phyloP scores from a whole-genome alignment of 2,888 invertebrate species.

The Pycnomerus fuliginosus region DNA sequence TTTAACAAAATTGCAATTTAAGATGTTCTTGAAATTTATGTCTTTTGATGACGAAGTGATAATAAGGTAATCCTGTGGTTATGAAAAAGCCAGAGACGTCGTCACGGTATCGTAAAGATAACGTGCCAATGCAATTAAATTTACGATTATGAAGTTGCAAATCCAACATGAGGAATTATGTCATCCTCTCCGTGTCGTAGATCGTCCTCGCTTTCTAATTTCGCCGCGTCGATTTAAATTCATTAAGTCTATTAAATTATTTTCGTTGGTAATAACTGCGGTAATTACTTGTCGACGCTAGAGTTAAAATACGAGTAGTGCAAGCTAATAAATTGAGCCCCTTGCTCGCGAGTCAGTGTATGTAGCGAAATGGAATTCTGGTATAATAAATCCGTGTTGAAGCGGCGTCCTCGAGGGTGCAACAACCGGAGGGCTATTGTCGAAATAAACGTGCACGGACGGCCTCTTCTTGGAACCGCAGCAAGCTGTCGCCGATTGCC shows the following conservation, averaged over 20 bases:
- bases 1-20: too few species aligned
- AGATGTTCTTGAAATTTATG: too few species aligned
- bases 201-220: too few species aligned
- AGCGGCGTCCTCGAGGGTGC: conserved; percentile 4
- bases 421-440: neutral
- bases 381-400: conserved; percentile 11
- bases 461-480: conserved; percentile 4
- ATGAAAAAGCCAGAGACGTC: too few species aligned
- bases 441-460: neutral
- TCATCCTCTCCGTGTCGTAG: too few species aligned
- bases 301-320: conserved; percentile 13
- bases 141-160: too few species aligned
- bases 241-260: conserved; percentile 12
- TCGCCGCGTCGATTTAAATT: conserved; percentile 12
- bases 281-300: conserved; percentile 14
- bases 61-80: too few species aligned
- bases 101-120: too few species aligned
- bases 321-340: conserved; percentile 11
- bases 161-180: too few species aligned
- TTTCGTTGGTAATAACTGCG: conserved; percentile 10
- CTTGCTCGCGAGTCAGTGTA: conserved; percentile 6
- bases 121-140: too few species aligned
- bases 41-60: too few species aligned
- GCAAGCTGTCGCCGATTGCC: conserved; percentile 15
- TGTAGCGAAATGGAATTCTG: conserved; percentile 7